Evolutionary conservation across 1,140 invertebrate genomes (phyloP), one percentile per base, ranked within the genome.

Genomic region (Druon quercuslanigerum): DNA sequence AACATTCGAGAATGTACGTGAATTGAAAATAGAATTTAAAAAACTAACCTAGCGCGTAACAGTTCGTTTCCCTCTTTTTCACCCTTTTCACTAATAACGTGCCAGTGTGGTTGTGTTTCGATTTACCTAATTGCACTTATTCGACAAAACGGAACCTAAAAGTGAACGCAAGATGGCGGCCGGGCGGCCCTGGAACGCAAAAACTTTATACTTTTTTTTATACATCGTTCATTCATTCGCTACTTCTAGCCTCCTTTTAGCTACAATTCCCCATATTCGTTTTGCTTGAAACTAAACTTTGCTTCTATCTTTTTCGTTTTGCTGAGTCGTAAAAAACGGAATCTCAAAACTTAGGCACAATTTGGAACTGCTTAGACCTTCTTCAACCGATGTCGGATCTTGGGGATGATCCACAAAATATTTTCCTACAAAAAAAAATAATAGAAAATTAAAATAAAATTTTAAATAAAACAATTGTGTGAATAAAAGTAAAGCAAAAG

Each of bases 61-160:
- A 90, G 86, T 90, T 91, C 87, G 83, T 90, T 87, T 84, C 79
- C 76, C 74, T 79, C 75, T 75, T 82, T 80, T 82, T 79, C 79
- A 76, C 70, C 78, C 77, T 70, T 46, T 66, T 66, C 72, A 82
- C 75, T 84, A 77, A 79, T 77, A 73, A 83, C 78, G 79, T 85
- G 83, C 84, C 75, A 78, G 81, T 80, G 81, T 77, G 54, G 78
- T 76, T 89, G 77, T 78, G 72, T 79, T 83, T 83, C 80, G 73
- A 84, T 85, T 83, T 82, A 82, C 89, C 89, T 92, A 92, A 92
- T 92, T 92, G 91, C 91, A 91, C 91, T 92, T 92, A 91, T 91
- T 92, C 89, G 88, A 91, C 86, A 90, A 89, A 91, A 92, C 87
- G 85, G 85, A 91, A 91, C 87, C 81, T 83, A 90, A 90, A 89